A percentile compares a stretch with the other conserved stretches of the same genome.
These are phyloP conservation scores for Diorhabda elongata DNA, from an alignment of 1,140 invertebrate genomes.

Conservation along the genomic window DNA sequence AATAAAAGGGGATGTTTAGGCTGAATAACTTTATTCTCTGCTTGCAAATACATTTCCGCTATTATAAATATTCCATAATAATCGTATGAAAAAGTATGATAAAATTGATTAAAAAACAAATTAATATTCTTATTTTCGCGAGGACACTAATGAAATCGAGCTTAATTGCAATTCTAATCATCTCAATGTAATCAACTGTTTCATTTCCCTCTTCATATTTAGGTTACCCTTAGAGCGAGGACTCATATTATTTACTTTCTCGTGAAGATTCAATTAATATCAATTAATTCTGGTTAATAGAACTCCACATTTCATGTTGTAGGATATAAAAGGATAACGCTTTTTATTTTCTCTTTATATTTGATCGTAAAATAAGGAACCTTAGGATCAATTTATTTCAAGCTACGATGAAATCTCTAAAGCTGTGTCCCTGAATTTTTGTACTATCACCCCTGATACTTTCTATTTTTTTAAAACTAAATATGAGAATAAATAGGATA, in stretches of 20 bases:
- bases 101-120: too few relatives aligned
- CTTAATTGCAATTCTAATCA: too few relatives aligned
- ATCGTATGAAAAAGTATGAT: too few relatives aligned
- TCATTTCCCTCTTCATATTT: background rate
- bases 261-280: background rate
- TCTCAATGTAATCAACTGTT: too few relatives aligned
- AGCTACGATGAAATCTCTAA: background rate
- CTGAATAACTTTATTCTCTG: too few relatives aligned
- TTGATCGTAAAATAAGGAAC: background rate
- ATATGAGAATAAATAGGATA: background rate
- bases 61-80: too few relatives aligned
- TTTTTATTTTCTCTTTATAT: background rate
- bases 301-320: background rate
- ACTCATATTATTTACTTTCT: background rate
- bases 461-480: background rate
- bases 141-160: too few relatives aligned
- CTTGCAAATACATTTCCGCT: too few relatives aligned
- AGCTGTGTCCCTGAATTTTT: background rate
- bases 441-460: background rate
- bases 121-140: too few relatives aligned
- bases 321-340: background rate
- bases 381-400: background rate
- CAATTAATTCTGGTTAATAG: constrained; percentile 1
- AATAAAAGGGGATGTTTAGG: too few relatives aligned
- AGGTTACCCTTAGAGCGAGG: background rate